phyloP scores from a whole-genome alignment of 2,113 vertebrate species.

The Ameiurus melas region DNA sequence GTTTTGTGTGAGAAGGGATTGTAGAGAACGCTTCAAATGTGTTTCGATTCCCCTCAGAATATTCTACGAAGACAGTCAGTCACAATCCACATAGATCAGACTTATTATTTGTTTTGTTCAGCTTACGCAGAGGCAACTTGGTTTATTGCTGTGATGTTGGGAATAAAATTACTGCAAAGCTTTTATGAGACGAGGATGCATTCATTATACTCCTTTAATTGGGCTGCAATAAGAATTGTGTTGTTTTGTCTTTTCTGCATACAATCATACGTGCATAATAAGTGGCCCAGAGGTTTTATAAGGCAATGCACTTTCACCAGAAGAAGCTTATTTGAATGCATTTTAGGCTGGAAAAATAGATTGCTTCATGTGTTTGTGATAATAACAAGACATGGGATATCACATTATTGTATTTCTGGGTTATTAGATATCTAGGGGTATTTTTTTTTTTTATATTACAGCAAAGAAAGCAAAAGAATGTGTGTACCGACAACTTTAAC shows the following conservation, averaged over 20 bases:
- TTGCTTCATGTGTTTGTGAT: constrained; percentile 9
- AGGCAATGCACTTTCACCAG: constrained; percentile 10
- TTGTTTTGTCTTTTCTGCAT: constrained; percentile 9
- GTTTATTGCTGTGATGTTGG: neutral
- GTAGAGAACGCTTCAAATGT: neutral
- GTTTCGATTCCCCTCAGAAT: neutral
- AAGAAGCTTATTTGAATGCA: neutral
- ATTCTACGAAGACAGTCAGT: neutral
- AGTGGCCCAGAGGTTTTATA: neutral
- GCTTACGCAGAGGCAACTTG: neutral
- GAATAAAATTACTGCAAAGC: neutral
- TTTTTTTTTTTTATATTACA: neutral
- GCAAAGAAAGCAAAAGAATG: neutral
- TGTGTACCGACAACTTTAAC: neutral
- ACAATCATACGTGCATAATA: neutral
- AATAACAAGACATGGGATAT: neutral
- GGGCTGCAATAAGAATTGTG: neutral
- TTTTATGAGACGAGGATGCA: constrained; percentile 12
- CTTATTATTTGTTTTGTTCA: neutral
- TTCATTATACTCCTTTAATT: constrained; percentile 30
- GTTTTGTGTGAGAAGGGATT: neutral
- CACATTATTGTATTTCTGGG: neutral
- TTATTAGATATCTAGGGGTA: neutral
- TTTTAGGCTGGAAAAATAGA: neutral
- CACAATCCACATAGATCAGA: constrained; percentile 5